Conservation (phyloP, 2,113 vertebrate genomes). For the Mirounga angustirostris region DNA sequence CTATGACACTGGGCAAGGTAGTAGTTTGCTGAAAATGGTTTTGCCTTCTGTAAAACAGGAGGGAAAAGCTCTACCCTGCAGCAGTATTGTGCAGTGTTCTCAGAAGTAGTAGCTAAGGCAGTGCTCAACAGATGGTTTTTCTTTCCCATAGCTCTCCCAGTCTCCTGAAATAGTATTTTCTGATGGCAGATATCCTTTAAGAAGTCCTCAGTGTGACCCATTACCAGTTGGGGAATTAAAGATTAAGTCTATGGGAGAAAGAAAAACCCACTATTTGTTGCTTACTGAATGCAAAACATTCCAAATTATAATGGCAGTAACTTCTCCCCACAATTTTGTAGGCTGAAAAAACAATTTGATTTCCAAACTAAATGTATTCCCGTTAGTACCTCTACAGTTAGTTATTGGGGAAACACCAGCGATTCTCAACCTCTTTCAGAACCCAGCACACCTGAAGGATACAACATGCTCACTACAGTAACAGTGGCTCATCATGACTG, state of each 20-base stretch:
- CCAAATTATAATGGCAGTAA: not conserved
- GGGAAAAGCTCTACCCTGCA: not conserved
- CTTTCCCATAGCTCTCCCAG: not conserved
- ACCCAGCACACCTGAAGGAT: not conserved
- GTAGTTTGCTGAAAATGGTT: not conserved
- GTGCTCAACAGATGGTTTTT: not conserved
- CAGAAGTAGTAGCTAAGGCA: not conserved
- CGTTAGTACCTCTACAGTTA: not conserved
- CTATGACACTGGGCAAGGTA: not conserved
- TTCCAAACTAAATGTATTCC: constrained; percentile 37
- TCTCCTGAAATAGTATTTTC: constrained; percentile 26
- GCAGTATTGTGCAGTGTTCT: not conserved
- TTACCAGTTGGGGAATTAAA: not conserved
- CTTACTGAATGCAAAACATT: constrained; percentile 33
- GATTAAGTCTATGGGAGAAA: not conserved
- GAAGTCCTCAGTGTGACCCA: constrained; percentile 1
- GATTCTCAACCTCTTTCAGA: not conserved
- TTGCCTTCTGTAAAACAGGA: not conserved
- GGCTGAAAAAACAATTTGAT: not conserved
- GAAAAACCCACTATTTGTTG: not conserved
- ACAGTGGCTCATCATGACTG: not conserved
- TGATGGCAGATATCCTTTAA: not conserved
- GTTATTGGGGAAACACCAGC: not conserved
- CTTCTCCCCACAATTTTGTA: not conserved
- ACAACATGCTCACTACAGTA: not conserved